These are phyloP conservation scores for Myotis brandtii DNA, from an alignment of 2,113 vertebrate genomes.

Conservation along the genomic window DNA sequence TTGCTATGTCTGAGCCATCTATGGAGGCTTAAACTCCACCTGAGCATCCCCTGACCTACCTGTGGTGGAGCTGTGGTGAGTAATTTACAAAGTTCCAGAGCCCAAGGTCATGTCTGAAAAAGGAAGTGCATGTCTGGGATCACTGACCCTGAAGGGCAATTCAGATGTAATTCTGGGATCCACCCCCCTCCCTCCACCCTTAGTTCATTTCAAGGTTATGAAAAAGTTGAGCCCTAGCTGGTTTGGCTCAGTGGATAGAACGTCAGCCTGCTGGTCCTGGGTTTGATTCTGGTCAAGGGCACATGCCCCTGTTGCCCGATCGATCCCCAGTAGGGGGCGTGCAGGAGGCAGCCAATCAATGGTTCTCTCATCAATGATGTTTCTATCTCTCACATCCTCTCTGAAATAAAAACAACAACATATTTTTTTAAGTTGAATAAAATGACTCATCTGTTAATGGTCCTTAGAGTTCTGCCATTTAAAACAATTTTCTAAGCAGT, in stretches of 20 bases:
- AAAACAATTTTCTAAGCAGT: constrained; percentile 53
- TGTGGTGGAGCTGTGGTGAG: background rate
- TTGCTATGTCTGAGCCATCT: background rate
- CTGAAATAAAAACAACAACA: too few relatives aligned
- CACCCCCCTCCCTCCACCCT: background rate
- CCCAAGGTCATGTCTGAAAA: constrained; percentile 44
- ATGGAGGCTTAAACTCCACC: background rate
- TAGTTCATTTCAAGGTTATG: constrained; percentile 4
- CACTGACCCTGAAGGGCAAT: background rate
- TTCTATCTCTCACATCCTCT: too few relatives aligned
- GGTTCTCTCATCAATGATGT: too few relatives aligned
- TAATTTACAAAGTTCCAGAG: background rate
- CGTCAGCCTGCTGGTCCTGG: too few relatives aligned
- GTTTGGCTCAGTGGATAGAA: too few relatives aligned
- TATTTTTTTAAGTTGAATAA: background rate
- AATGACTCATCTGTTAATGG: background rate
- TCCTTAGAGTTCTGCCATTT: constrained; percentile 18
- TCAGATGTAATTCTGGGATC: background rate
- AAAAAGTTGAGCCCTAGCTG: background rate
- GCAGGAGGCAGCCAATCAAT: too few relatives aligned
- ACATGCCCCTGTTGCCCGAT: too few relatives aligned
- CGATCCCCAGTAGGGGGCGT: too few relatives aligned
- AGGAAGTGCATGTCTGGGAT: background rate
- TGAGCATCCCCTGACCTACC: background rate
- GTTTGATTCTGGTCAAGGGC: too few relatives aligned